Evolutionary conservation across 1,140 invertebrate species (phyloP), one percentile per base, ranked within the genome.

Genomic region (Drosophila varians): DNA sequence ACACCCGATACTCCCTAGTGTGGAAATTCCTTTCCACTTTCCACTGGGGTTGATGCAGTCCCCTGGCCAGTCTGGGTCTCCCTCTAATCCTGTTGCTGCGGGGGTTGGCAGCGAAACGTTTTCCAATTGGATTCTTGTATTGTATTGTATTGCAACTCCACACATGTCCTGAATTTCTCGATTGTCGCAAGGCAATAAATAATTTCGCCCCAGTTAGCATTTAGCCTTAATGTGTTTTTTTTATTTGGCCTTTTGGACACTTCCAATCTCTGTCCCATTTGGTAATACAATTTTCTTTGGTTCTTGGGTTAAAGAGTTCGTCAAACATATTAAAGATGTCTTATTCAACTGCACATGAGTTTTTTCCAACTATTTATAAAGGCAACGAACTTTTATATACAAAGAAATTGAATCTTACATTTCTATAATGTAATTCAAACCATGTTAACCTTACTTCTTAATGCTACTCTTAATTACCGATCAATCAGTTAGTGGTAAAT

Each of bases 1-100:
- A 49, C 46, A 38, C n/a, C 55, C 45, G 28, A 49, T 38, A 58
- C 46, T 18, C 55, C 31, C 55, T 21, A 48, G 54, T 57, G 54
- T 48, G 52, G 23, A 58, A 16, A 49, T 16, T 45, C 46, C 23
- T 53, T 16, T 11, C 19, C 19, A 23, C n/a, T 9, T 42, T 11
- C 48, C 25, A 53, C 9, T 53, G 14, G 58, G 58, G 58, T 53
- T 18, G 58, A 9, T 61, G 12, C 25, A 25, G 25, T 31, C 38
- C 19, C 25, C 26, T 54, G 38, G 26, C 36, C 25, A 28, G 25
- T 26, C 12, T 43, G 31, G 14, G 25, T 49, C 43, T 31, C 38
- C 58, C 46, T 19, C 23, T 43, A 54, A 54, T 54, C 52, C 52
- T 6, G 23, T 4, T 43, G 7, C 18, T 3, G 25, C 38, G 38